Base-by-base conservation (phyloP, 2,888 invertebrate species). In the Rotaria sp. region DNA sequence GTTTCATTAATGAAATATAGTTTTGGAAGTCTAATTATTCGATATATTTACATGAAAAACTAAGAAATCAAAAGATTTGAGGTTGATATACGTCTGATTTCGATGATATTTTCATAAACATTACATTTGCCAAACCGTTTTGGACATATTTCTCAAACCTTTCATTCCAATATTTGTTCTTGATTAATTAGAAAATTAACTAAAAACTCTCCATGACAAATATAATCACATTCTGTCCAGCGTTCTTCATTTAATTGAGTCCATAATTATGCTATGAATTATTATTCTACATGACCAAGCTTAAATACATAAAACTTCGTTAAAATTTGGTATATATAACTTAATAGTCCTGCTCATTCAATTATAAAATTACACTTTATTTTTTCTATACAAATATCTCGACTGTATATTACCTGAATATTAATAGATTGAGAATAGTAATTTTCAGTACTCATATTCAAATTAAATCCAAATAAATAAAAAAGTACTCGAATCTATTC, bases 151-250 rank as follows among this genome's bases (percentile, higher is more conserved):
- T 91, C 91, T 38, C 87, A 87, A 21, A 89, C 88, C 87, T 90
- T 90, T 59, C 91, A 87, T 5, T 90, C 90, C 24, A 90, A 87
- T 8, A 90, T 90, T 86, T 91, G 90, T 85, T 91, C 90, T 85
- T 90, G 88, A 5, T 90, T 90, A 87, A 90, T 88, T 2, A 91
- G 91, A 86, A 91, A 90, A 18, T 90, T 90, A 86, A 90, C 91
- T 88, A 91, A 87, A 8, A 91, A 89, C 90, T 90, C 91, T 24
- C 91, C 91, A 85, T 90, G 90, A 88, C 90, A 90, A 21, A 90
- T 89, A 88, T 90, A 90, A 88, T 91, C 91, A 88, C 89, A 89
- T 85, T 90, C 87, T 80, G 89, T 88, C 87, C 90, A 87, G 50
- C 91, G 87, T 41, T 89, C 89, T 84, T 88, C 88, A 11, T 91